These are phyloP conservation scores for Rhopalosiphum maidis DNA, from an alignment of 1,140 invertebrate genomes.

Conservation along the genomic window DNA sequence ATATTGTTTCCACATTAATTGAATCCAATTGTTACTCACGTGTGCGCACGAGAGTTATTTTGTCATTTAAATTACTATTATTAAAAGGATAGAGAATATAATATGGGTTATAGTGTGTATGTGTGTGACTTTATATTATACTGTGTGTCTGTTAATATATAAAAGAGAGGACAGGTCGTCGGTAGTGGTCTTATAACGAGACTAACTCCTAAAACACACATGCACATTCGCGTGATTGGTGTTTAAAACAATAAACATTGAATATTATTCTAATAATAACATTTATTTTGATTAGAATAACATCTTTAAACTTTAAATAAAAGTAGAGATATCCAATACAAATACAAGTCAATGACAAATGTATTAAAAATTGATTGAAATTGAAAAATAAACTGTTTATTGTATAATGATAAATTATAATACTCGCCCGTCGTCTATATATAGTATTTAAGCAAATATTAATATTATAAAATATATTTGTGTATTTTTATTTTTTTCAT, in stretches of 20 bases:
- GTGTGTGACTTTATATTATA: neutral
- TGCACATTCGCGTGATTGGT: neutral
- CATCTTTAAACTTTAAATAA: neutral
- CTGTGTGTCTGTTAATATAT: neutral
- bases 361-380: no score
- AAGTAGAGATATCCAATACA: neutral
- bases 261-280: neutral
- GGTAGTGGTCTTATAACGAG: neutral
- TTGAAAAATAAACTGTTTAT: no score
- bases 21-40: neutral
- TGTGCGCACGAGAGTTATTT: neutral
- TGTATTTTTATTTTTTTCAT: no score
- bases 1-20: conserved; percentile 12
- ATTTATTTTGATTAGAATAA: neutral
- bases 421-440: no score
- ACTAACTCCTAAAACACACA: neutral
- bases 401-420: no score
- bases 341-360: no score
- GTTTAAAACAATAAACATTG: neutral
- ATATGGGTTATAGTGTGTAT: neutral
- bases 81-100: neutral
- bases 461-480: no score
- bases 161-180: neutral
- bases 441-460: no score
- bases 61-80: conserved; percentile 3